These are phyloP conservation scores for Drosophila malerkotliana DNA, from an alignment of 1,140 invertebrate genomes.

Conservation along the genomic window DNA sequence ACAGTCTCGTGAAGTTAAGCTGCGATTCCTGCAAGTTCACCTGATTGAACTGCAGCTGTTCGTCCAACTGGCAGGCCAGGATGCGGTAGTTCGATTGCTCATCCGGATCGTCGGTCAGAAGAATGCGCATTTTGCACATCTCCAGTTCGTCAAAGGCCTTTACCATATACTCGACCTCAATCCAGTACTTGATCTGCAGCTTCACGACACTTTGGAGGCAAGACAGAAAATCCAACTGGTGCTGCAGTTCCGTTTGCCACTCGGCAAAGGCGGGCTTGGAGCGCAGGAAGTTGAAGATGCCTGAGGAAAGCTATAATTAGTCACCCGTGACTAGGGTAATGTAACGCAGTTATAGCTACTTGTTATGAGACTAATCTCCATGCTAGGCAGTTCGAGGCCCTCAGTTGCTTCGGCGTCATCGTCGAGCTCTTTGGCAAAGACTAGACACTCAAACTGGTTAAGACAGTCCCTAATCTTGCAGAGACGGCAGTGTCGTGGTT, in stretches of 20 bases:
- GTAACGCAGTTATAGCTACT: constrained; percentile 16
- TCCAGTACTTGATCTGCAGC: constrained; percentile 76
- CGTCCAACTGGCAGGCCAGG: constrained; percentile 55
- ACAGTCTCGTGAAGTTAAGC: constrained; percentile 60
- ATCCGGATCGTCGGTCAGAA: constrained; percentile 60
- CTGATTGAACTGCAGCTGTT: constrained; percentile 49
- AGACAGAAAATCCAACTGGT: constrained; percentile 86
- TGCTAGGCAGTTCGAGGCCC: constrained; percentile 84
- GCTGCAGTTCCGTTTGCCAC: constrained; percentile 58
- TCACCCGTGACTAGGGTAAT: neutral
- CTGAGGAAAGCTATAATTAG: constrained; percentile 16
- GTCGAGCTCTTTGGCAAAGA: constrained; percentile 84
- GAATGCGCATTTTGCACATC: constrained; percentile 89
- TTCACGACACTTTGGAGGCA: constrained; percentile 89
- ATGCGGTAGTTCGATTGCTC: constrained; percentile 72
- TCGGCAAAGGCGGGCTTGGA: constrained; percentile 26
- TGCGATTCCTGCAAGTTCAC: constrained; percentile 59
- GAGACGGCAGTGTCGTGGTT: constrained; percentile 48
- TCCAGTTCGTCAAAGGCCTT: constrained; percentile 89
- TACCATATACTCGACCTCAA: constrained; percentile 78
- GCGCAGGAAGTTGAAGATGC: constrained; percentile 55
- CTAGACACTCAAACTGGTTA: constrained; percentile 85
- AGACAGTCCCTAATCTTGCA: constrained; percentile 85
- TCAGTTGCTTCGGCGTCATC: constrained; percentile 70
- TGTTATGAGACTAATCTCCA: constrained; percentile 64